Percentiles rank a stretch among this genome's conserved stretches.
Conservation (phyloP, 2,888 invertebrate genomes). For the Blomia tropicalis region DNA sequence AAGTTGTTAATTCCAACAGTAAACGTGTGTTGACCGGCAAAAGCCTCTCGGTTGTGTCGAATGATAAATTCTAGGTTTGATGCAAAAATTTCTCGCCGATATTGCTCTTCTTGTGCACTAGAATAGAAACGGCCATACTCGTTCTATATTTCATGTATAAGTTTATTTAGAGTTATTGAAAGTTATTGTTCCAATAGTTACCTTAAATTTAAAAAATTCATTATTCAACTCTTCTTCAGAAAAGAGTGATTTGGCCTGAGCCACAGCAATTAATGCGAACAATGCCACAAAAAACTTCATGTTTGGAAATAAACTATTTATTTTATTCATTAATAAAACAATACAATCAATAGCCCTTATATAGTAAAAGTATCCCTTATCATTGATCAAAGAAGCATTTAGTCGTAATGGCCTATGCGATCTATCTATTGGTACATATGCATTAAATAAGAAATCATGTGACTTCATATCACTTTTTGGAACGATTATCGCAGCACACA, state of each 20-base stretch:
- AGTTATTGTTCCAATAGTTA: background rate
- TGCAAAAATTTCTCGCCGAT: slow-evolving; percentile 13
- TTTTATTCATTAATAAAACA: too few relatives aligned
- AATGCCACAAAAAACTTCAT: background rate
- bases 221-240: background rate
- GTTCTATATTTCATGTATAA: background rate
- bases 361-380: too few relatives aligned
- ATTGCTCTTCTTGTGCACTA: background rate
- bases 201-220: background rate
- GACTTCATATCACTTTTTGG: too few relatives aligned
- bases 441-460: too few relatives aligned
- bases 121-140: background rate
- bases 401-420: too few relatives aligned
- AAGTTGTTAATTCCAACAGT: slow-evolving; percentile 21
- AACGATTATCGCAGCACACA: too few relatives aligned
- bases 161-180: background rate
- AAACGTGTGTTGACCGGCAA: slow-evolving; percentile 9
- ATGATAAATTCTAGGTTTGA: slow-evolving; percentile 6
- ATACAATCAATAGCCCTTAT: too few relatives aligned
- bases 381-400: too few relatives aligned
- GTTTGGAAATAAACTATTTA: too few relatives aligned
- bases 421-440: too few relatives aligned
- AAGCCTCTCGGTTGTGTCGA: slow-evolving; percentile 12
- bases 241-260: background rate
- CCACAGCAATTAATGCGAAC: background rate